Percentiles rank a stretch among this genome's conserved stretches.
Evolutionary conservation across 2,113 vertebrate species (phyloP).

Genomic region (Casuarius casuarius): DNA sequence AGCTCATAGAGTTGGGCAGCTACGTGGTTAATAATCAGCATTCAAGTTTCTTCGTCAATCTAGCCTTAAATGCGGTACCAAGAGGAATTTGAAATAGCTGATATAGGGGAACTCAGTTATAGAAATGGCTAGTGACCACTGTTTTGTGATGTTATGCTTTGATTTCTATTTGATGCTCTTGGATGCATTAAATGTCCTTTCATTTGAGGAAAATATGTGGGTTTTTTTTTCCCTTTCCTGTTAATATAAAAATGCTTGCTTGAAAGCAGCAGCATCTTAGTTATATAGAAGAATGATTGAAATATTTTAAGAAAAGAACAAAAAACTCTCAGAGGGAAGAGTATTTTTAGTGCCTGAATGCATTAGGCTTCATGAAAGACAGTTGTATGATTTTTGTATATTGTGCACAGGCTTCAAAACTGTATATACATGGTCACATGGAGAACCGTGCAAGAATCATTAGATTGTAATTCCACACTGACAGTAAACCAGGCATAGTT

Average conservation of each 20-base stretch:
- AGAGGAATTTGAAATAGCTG: background rate
- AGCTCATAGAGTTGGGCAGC: background rate
- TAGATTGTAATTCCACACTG: background rate
- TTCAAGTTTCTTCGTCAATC: background rate
- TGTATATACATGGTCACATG: background rate
- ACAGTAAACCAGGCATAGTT: background rate
- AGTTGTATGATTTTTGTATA: background rate
- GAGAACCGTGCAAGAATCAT: background rate
- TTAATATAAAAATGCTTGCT: background rate
- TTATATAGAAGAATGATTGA: background rate
- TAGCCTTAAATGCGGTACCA: background rate
- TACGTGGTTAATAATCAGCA: background rate
- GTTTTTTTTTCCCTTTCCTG: background rate
- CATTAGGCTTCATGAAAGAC: background rate
- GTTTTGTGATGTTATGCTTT: background rate
- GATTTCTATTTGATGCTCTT: background rate
- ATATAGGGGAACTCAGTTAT: background rate
- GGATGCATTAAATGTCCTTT: background rate
- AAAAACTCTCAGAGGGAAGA: background rate
- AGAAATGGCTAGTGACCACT: background rate
- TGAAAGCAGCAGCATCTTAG: background rate
- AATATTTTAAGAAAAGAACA: background rate
- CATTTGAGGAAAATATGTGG: background rate
- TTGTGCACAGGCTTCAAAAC: background rate
- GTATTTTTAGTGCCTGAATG: background rate